Conservation (phyloP, 2,888 invertebrate species). For the Pollenia amentaria region DNA sequence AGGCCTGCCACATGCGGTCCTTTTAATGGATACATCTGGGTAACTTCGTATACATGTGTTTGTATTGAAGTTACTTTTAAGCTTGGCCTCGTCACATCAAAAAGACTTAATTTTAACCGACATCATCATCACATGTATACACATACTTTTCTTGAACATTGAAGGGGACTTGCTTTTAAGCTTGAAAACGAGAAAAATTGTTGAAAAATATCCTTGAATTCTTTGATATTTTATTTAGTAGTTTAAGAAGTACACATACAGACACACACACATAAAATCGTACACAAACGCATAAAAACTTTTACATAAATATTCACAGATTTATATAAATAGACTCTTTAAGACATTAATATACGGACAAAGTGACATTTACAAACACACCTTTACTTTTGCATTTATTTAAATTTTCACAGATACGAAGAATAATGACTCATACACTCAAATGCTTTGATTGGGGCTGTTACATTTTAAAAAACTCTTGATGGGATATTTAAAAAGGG, state of each 20-base stretch:
- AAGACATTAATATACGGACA: background rate
- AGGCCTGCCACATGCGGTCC: too few species aligned
- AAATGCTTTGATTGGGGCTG: slow-evolving; percentile 1
- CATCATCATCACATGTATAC: background rate
- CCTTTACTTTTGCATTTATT: slow-evolving; percentile 13
- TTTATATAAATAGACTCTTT: background rate
- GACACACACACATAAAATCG: background rate
- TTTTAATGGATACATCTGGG: too few species aligned
- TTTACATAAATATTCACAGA: slow-evolving; percentile 3
- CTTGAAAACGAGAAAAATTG: slow-evolving; percentile 27
- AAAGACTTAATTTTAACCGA: background rate
- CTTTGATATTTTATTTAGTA: slow-evolving; percentile 52
- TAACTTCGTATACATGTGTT: too few species aligned
- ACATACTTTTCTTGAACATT: background rate
- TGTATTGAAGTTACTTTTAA: background rate
- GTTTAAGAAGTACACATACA: slow-evolving; percentile 20
- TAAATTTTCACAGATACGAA: background rate
- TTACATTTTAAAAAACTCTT: slow-evolving; percentile 37
- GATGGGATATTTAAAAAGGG: background rate
- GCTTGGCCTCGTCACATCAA: background rate
- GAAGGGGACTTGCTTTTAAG: slow-evolving; percentile 30
- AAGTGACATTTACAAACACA: background rate
- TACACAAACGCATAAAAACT: background rate
- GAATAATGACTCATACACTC: background rate
- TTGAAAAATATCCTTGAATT: slow-evolving; percentile 58